Base-by-base conservation (phyloP, 2,113 vertebrate genomes). In the Stegostoma tigrinum region DNA sequence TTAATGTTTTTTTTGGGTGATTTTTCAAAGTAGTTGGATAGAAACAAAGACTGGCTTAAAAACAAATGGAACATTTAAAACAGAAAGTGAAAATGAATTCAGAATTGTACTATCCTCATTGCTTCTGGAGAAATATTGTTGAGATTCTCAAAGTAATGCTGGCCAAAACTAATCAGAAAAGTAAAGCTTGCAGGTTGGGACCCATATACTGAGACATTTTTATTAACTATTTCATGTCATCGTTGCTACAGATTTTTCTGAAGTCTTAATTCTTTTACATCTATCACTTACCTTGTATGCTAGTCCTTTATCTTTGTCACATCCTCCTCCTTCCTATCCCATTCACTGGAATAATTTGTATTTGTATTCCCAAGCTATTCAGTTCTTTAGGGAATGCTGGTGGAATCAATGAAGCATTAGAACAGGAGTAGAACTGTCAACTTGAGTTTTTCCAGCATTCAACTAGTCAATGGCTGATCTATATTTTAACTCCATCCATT, bases 1-100 rank as follows among this genome's bases (percentile, higher is more conserved):
- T 95, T 94, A 23, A 94, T 45, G 42, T 42, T 95, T 95, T 91
- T 30, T 38, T 94, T 68, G 64, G 38, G 38, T 70, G 38, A 95
- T 70, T 95, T 95, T 14, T 95, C 42, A 48, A 48, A 45, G 24
- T 95, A 48, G 27, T 34, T 30, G 45, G 23, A 68, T 72, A 24
- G 66, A 61, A 93, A 66, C 89, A 93, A 21, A n/a, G 55, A 55
- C 17, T 15, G 19, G 15, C 42, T 42, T 83, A 90, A 90, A 90
- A 61, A 17, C 3, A n/a, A 89, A 89, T 90, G 12, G 12, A 61
- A 61, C 1, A 89, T 55, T 27, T 90, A 64, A 61, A 55, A 52
- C 3, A 61, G 87, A 48, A 48, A 52, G 10, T 90, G 1, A 42
- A 94, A 68, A 70, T 48, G 24, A 70, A 95, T 34, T 95, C 24